Conservation (phyloP, 2,888 invertebrate species). For the Piscicola geometra region DNA sequence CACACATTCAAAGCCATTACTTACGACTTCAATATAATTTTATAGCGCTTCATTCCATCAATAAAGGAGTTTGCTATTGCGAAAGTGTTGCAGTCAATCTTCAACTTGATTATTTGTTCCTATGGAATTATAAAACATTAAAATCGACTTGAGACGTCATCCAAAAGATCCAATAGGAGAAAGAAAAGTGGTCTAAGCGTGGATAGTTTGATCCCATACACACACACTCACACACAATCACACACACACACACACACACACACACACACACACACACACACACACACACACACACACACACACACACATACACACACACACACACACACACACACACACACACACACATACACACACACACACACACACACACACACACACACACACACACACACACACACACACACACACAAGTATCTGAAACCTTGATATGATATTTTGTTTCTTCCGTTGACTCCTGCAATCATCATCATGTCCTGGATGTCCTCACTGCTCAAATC, state of each 20-base stretch:
- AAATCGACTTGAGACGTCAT: too few species aligned
- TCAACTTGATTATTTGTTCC: too few species aligned
- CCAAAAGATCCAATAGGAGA: too few species aligned
- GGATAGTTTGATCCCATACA: neutral
- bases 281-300: slow-evolving; percentile 5
- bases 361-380: slow-evolving; percentile 19
- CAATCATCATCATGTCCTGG: slow-evolving; percentile 41
- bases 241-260: slow-evolving; percentile 21
- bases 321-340: slow-evolving; percentile 8
- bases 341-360: slow-evolving; percentile 13
- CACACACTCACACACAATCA: slow-evolving; percentile 6
- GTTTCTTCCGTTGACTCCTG: slow-evolving; percentile 37
- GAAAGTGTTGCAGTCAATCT: too few species aligned
- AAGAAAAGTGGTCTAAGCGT: too few species aligned
- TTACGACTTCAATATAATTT: too few species aligned
- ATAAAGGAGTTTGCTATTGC: too few species aligned
- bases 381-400: slow-evolving; percentile 18
- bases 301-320: slow-evolving; percentile 24
- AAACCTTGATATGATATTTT: slow-evolving; percentile 40
- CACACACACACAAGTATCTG: neutral
- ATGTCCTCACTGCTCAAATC: slow-evolving; percentile 37
- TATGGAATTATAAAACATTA: too few species aligned
- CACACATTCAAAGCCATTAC: too few species aligned
- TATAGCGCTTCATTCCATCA: too few species aligned
- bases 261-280: slow-evolving; percentile 15